Conservation (phyloP, 2,797 vertebrate species). For the Takifugu rubripes region DNA sequence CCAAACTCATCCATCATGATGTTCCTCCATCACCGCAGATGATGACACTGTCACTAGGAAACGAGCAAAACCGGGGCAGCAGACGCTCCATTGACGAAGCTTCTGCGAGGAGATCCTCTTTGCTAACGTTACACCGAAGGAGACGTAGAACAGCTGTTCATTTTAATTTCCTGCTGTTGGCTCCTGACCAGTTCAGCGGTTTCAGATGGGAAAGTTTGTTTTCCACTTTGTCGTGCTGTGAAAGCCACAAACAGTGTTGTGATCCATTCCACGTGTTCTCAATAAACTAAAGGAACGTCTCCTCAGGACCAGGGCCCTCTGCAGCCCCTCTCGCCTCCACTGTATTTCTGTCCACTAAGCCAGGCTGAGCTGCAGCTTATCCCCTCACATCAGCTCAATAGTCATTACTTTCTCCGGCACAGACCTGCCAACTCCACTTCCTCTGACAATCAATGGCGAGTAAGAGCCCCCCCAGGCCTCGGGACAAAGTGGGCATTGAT, state of each 20-base stretch:
- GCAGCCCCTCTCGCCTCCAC: slow-evolving; percentile 1
- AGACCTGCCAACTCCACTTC: slow-evolving; percentile 77
- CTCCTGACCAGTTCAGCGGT: too few species aligned
- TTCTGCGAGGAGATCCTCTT: too few species aligned
- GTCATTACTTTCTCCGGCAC: slow-evolving; percentile 73
- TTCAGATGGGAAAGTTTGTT: too few species aligned
- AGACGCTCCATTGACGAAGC: neutral
- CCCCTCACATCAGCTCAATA: slow-evolving; percentile 80
- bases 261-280: too few species aligned
- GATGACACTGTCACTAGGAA: slow-evolving; percentile 1
- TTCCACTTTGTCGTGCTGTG: too few species aligned
- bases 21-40: slow-evolving; percentile 17
- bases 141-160: too few species aligned
- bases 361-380: slow-evolving; percentile 76
- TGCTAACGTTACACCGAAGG: too few species aligned
- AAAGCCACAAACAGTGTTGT: too few species aligned
- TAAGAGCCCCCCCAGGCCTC: slow-evolving; percentile 78
- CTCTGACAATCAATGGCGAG: slow-evolving; percentile 80
- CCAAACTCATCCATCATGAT: slow-evolving; percentile 11
- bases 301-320: slow-evolving; percentile 7
- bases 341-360: slow-evolving; percentile 37
- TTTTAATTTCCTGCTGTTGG: too few species aligned
- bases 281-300: too few species aligned
- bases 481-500: slow-evolving; percentile 85
- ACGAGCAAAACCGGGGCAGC: neutral